Evolutionary conservation across 2,888 invertebrate species (phyloP), one percentile per base, ranked within the genome.

Genomic region (Aromia moschata): DNA sequence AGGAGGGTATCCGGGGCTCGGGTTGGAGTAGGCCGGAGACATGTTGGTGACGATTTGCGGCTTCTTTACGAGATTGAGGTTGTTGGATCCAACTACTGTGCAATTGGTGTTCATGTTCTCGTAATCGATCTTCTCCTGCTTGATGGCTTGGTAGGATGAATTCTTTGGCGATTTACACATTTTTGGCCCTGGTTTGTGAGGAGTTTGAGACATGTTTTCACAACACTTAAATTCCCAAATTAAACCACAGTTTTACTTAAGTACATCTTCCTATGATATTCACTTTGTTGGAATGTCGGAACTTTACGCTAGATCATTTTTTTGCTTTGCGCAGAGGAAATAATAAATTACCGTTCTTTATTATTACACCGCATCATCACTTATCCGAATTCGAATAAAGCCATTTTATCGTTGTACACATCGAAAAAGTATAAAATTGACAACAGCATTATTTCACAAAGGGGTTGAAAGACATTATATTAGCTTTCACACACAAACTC

Each of bases 111-210:
- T 81, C 44, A 81, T 70, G 56, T 75, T 77, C 65, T 81, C 81
- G 62, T 81, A 81, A 58, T 80, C 80, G 63, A 78, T 78, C 60
- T 78, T 79, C 38, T 79, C 77, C 46, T 72, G 71, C 53, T 72
- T 71, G 55, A 70, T 68, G 56, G 60, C 53, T 57, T 72, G 74
- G 60, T 71, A 74, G 59, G 67, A 72, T 16, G 73, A 67, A 73
- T 71, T 79, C 72, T 81, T 81, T 63, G 80, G 81, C 64, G 80
- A 80, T 71, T 81, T 81, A 74, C 81, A 81, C 81, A 81, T 81
- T 72, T 81, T 81, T 69, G 76, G 76, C 67, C 73, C 67, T 56
- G 74, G 67, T 64, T 78, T 78, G 65, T 75, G 74, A 45, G 77
- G 77, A 70, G 71, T 76, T 67, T 79, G 79, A 79, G 80, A 80